A percentile compares a stretch with the other conserved stretches of the same genome.
These are phyloP conservation scores for Proctacanthus coquilletti DNA, from an alignment of 1,140 invertebrate species.

Conservation along the genomic window DNA sequence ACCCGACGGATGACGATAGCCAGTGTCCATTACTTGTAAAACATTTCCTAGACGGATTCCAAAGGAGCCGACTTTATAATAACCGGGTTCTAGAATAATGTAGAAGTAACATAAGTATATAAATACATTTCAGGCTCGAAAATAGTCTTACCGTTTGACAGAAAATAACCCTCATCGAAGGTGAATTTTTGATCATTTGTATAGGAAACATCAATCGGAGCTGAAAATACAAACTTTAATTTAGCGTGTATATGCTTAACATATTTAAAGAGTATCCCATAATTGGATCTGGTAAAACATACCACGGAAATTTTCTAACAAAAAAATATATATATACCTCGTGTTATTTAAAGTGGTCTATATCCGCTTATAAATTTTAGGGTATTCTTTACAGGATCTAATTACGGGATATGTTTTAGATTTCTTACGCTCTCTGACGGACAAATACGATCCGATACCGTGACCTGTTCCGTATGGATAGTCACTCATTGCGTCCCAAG, in stretches of 20 bases:
- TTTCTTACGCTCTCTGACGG: constrained; percentile 20
- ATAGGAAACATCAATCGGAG: constrained; percentile 51
- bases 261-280: too few relatives aligned
- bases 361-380: too few relatives aligned
- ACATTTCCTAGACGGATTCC: constrained; percentile 87
- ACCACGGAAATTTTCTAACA: too few relatives aligned
- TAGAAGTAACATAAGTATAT: neutral
- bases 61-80: constrained; percentile 69
- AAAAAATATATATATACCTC: too few relatives aligned
- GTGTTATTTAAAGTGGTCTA: too few relatives aligned
- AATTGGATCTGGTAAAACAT: too few relatives aligned
- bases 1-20: constrained; percentile 29
- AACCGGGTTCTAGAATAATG: constrained; percentile 49
- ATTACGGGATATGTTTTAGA: too few relatives aligned
- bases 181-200: constrained; percentile 34
- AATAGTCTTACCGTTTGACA: constrained; percentile 56
- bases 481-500: constrained; percentile 69
- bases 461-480: constrained; percentile 80
- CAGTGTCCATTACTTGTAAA: constrained; percentile 59
- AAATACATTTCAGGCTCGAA: too few relatives aligned
- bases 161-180: constrained; percentile 68
- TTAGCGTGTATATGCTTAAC: neutral
- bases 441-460: constrained; percentile 75
- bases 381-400: too few relatives aligned
- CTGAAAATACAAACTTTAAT: constrained; percentile 28